These are phyloP conservation scores for Acleris sparsana DNA, from an alignment of 2,888 invertebrate species.

Conservation along the genomic window DNA sequence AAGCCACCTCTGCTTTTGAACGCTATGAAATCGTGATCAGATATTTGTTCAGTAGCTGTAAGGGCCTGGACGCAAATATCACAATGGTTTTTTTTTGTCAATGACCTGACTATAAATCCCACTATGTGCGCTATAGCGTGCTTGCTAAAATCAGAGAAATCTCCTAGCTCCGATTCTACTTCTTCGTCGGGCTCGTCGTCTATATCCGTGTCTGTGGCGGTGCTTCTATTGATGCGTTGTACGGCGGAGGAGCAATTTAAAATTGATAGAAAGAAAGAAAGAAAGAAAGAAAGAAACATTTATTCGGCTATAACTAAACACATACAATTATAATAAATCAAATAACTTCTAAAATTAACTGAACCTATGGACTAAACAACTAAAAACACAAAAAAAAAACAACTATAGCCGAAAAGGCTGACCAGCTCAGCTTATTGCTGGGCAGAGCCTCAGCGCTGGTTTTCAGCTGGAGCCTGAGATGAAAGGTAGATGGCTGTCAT, in stretches of 20 bases:
- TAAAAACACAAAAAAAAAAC: no score
- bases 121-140: constrained; percentile 37
- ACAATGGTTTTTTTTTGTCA: constrained; percentile 38
- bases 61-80: constrained; percentile 36
- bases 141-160: constrained; percentile 25
- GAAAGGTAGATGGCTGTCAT: no score
- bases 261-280: no score
- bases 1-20: constrained; percentile 39
- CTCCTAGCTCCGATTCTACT: constrained; percentile 13
- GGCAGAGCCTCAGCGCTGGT: no score
- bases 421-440: no score
- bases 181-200: constrained; percentile 31
- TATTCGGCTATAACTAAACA: no score
- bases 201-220: constrained; percentile 2
- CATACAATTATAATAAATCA: no score
- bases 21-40: constrained; percentile 30
- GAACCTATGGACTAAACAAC: no score
- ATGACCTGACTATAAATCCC: constrained; percentile 38
- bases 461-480: no score
- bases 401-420: no score
- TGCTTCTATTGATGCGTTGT: constrained; percentile 26
- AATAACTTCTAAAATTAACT: no score
- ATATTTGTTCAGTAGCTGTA: constrained; percentile 4
- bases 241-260: constrained; percentile 35
- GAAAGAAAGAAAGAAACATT: no score